Evolutionary conservation across 2,113 vertebrate species (phyloP), one percentile per base, ranked within the genome.

Genomic region (Dasyurus viverrinus): DNA sequence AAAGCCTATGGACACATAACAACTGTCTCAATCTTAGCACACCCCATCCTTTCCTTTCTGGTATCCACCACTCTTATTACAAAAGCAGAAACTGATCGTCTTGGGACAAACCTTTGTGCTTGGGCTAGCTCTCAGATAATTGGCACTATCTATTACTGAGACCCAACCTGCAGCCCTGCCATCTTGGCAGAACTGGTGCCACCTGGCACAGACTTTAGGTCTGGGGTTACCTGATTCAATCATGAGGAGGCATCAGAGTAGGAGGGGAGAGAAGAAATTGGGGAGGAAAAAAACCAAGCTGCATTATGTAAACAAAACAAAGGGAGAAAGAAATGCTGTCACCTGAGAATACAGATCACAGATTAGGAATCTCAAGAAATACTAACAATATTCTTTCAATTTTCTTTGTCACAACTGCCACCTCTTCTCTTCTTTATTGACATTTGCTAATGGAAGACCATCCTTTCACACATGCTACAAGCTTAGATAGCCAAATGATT

Each of bases 361-460:
- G 11, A n/a, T 11, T 68, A n/a, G 24, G 92, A 55, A 90, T 1
- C n/a, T 90, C 90, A 48, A 92, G 19, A 48, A 91, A 46, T n/a
- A 48, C 84, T 3, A 30, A 89, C n/a, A 84, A 90, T 36, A 54
- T 48, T 47, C 84, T 89, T 25, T 90, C 55, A 89, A 93, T 52
- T 57, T 89, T 30, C 25, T 53, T 57, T 93, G 92, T 90, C 27
- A 42, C 12, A 91, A 90, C 55, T 23, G 89, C 10, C 54, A 48
- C 52, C 24, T 84, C 24, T 53, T 94, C 53, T 19, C 54, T 89
- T 0, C 92, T 19, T 95, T 47, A 48, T 25, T 57, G 48, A 94
- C n/a, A 93, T 93, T 60, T 95, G 90, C 46, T 92, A 76, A 90
- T 50, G 54, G 84, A 4, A 84, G 90, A 92, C 89, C 27, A 93